Evolutionary conservation across 2,113 vertebrate species (phyloP), one percentile per base, ranked within the genome.

Genomic region (Romanogobio albipinnatus): DNA sequence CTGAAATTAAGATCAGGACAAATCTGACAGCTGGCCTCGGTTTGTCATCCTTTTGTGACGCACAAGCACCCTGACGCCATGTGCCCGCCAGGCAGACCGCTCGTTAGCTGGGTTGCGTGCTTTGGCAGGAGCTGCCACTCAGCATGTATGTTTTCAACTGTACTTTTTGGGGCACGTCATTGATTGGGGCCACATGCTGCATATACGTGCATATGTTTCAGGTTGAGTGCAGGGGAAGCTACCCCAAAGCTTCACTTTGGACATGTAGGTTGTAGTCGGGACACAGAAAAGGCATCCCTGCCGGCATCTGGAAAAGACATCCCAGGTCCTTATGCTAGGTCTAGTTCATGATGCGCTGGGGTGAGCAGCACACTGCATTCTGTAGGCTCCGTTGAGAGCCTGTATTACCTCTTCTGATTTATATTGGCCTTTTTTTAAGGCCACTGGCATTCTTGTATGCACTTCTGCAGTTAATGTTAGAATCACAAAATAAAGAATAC

Each of bases 241-340:
- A 85, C 81, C 80, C n/a, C n/a, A n/a, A n/a, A n/a, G 33, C 79
- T 77, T 73, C 13, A 58, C 61, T 76, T 59, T 47, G 49, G 78
- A 47, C 33, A 59, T 29, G 68, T 62, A 84, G 81, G 36, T 36
- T 88, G 22, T 29, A 51, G 56, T 58, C 24, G 24, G 76, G 64
- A 85, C 77, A 10, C 22, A 70, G 15, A 84, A 77, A 66, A 84
- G 56, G 47, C 43, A 75, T 61, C 76, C 6, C 33, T 74, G 70
- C 78, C 78, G 49, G 47, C 86, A 87, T 87, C 84, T 89, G 84
- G 88, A 86, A 89, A 86, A 89, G 74, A 36, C 84, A 89, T 87
- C 45, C 24, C 51, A 86, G 68, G 84, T 82, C 84, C 76, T 87
- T 82, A 82, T 39, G 10, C 64, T 89, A 58, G 22, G 76, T 47